Conservation (phyloP, 2,113 vertebrate genomes). For the Sander vitreus region DNA sequence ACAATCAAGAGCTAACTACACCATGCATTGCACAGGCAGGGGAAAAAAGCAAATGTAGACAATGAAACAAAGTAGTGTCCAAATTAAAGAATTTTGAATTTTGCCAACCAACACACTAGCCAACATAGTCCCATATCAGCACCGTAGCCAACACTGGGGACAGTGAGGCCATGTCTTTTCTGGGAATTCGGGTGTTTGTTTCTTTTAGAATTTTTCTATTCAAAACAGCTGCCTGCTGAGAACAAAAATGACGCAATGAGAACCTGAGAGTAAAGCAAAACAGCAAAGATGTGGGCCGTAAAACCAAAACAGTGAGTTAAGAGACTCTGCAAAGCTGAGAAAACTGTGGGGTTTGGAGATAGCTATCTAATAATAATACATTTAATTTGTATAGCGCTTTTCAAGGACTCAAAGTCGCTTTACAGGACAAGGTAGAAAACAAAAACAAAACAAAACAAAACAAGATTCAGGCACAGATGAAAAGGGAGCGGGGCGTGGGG, state of each 20-base stretch:
- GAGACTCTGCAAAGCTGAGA: neutral
- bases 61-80: neutral
- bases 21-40: neutral
- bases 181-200: neutral
- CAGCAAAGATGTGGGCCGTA: neutral
- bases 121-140: neutral
- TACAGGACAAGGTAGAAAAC: no score
- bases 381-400: no score
- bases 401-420: no score
- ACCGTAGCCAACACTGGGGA: neutral
- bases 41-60: no score
- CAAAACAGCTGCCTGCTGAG: neutral
- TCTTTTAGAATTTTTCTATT: neutral
- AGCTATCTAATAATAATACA: no score
- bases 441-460: no score
- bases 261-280: neutral
- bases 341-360: neutral
- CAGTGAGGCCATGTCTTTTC: neutral
- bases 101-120: neutral
- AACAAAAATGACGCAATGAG: neutral
- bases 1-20: neutral
- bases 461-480: no score
- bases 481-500: no score
- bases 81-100: neutral
- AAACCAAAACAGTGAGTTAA: neutral